Base-by-base conservation (phyloP, 2,888 invertebrate species). In the Orthonevra nobilis region DNA sequence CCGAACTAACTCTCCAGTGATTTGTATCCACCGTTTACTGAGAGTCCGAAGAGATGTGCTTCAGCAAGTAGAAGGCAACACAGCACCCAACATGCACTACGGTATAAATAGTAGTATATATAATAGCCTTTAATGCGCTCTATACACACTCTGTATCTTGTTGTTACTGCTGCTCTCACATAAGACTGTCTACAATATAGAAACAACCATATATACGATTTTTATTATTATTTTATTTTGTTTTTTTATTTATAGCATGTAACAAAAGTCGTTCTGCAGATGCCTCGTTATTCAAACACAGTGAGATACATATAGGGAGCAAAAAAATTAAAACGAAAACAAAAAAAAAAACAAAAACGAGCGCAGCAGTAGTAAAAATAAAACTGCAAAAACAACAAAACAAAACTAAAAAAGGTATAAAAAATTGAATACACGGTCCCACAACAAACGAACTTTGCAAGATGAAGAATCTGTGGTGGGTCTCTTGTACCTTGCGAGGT, bases 251-350 rank as follows among this genome's bases (percentile, higher is more conserved):
- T 66, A 61, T 54, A 60, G 58, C 72, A 32, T 38, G 48, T 60
- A 66, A 79, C 79, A 73, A 79, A 79, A 79, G 79, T 73, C 73
- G 79, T 73, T 73, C 66, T 79, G 61, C 66, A 73, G 79, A 73
- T 79, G 79, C 73, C 79, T 79, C 79, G 79, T 79, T 79, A 79
- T 79, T 79, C 79, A 79, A 79, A 61, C 72, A 73, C 68, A 79
- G 79, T n/a, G n/a, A n/a, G n/a, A n/a, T n/a, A 79, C 68, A 73
- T 79, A 79, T 73, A 73, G 79, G 32, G 68, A 73, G 68, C 73
- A 68, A 44, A 73, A 50, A 50, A 61, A 61, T 60, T 5, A 44
- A 58, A 9, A 42, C 20, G 23, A 34, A 20, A 44, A 20, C 38
- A 52, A 50, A 61, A 68, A 44, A 44, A 50, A 38, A 54, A 70